phyloP scores from a whole-genome alignment of 2,888 invertebrate genomes.

The Dasysyrphus albostriatus region DNA sequence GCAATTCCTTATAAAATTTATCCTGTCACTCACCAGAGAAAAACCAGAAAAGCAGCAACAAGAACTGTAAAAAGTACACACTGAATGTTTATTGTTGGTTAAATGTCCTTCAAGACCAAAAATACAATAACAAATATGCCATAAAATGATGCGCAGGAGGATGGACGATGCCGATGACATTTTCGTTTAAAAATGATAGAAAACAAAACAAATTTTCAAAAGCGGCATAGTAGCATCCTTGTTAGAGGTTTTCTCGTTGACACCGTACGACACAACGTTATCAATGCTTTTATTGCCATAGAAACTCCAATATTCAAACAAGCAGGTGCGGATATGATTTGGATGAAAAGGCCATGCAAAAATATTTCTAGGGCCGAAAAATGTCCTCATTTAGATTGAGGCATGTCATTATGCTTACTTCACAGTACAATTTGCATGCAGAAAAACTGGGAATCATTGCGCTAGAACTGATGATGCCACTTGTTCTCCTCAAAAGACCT shows the following conservation, averaged over 20 bases:
- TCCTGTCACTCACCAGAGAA: conserved; percentile 1
- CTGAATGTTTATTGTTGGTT: conserved; percentile 73
- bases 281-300: conserved; percentile 41
- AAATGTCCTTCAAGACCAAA: conserved; percentile 63
- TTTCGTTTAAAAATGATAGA: conserved; percentile 36
- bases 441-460: too few species aligned
- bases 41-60: not conserved
- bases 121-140: conserved; percentile 31
- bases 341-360: not conserved
- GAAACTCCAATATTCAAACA: conserved; percentile 32
- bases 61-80: conserved; percentile 66
- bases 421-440: too few species aligned
- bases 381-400: too few species aligned
- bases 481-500: too few species aligned
- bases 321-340: conserved; percentile 1
- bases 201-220: conserved; percentile 1
- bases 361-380: not conserved
- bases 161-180: conserved; percentile 45
- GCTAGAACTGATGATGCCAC: too few species aligned
- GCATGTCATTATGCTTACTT: too few species aligned
- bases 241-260: conserved; percentile 49
- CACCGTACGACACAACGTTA: conserved; percentile 37
- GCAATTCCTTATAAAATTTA: conserved; percentile 52
- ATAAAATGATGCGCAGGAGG: conserved; percentile 55
- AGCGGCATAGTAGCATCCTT: conserved; percentile 61